Evolutionary conservation across 2,797 vertebrate species (phyloP), one percentile per base, ranked within the genome.

Genomic region (Ctenopoma multispine): DNA sequence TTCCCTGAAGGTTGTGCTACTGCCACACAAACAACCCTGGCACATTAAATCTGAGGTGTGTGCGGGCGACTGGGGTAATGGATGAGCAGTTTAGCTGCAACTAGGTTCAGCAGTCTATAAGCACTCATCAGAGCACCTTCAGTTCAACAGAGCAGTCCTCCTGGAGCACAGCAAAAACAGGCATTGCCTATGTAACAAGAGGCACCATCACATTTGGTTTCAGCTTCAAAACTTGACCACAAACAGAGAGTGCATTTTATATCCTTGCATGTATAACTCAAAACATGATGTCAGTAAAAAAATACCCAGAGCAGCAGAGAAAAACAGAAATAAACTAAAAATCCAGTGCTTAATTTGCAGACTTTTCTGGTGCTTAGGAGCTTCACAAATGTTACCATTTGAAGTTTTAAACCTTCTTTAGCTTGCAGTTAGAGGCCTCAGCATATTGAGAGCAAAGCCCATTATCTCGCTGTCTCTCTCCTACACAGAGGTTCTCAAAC

Each of bases 371-470:
- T 62, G 81, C 83, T 91, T 85, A 75, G 63, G 71, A 88, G 80
- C 87, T 88, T 77, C 83, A 91, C 83, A 89, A 89, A 85, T 83
- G 83, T 90, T 86, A 75, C 84, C 69, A 87, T 88, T 87, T 80
- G 71, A 92, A 89, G 87, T 87, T 80, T 89, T 91, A 93, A 94
- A 94, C 89, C 87, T 73, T 90, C 89, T 91, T 90, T 90, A 80
- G 89, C 85, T 87, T 79, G 82, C 84, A 90, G 87, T 81, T 82
- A 85, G 84, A 89, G 67, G 84, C 84, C 87, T 93, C 87, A 87
- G 91, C 91, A 89, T 85, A 92, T 88, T 88, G 80, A 75, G 78
- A 88, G 87, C 81, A 93, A 94, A 94, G 91, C 93, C 89, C 90
- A 93, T 94, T 94, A 93, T 93, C 89, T 90, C 21, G 46, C 85